These are phyloP conservation scores for Alca torda DNA, from an alignment of 2,797 vertebrate species.

Conservation along the genomic window DNA sequence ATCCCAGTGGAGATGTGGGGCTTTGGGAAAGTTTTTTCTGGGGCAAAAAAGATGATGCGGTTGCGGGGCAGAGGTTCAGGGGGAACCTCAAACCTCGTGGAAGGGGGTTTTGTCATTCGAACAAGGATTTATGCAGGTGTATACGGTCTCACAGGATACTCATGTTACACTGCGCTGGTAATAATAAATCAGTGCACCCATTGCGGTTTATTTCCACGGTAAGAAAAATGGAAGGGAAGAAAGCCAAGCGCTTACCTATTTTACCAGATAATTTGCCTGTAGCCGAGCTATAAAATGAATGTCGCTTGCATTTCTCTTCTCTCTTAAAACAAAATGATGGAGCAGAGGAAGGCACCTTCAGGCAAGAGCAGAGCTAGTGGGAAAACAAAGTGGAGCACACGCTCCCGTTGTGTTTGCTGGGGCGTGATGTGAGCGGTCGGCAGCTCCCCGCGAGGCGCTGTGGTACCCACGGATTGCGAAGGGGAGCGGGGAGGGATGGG, in stretches of 20 bases:
- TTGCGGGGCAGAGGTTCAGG: neutral
- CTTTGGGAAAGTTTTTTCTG: neutral
- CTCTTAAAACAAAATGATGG: neutral
- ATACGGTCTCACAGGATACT: neutral
- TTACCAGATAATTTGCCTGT: slow-evolving; percentile 17
- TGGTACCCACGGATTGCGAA: neutral
- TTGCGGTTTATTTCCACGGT: neutral
- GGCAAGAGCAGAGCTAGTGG: slow-evolving; percentile 6
- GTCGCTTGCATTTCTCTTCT: neutral
- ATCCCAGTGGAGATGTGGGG: neutral
- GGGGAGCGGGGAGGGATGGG: neutral
- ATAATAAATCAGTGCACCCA: neutral
- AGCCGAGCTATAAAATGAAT: neutral
- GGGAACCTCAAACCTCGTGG: accelerated
- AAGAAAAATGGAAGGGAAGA: slow-evolving; percentile 6
- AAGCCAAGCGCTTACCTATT: neutral
- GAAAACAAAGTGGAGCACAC: neutral
- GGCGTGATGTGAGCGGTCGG: neutral
- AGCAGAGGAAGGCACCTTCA: slow-evolving; percentile 34
- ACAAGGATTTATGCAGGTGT: neutral
- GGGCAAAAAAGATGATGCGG: neutral
- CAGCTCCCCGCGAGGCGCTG: neutral
- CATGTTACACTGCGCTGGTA: neutral
- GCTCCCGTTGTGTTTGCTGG: neutral
- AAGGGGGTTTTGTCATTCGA: neutral